Evolutionary conservation across 2,797 vertebrate genomes (phyloP).

Genomic region (Gambusia yucatana): DNA sequence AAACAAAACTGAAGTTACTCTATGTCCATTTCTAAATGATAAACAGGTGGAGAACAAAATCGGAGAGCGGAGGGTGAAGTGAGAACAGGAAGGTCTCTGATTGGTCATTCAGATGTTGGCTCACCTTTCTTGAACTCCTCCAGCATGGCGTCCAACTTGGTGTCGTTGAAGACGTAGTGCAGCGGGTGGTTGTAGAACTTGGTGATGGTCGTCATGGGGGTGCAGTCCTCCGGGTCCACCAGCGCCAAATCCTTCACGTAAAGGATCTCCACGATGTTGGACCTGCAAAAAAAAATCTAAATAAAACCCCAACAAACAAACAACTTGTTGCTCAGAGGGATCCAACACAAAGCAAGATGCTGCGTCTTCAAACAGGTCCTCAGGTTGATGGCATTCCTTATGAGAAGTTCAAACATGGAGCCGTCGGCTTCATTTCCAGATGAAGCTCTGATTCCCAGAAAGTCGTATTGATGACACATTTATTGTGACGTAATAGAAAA

Average conservation of each 20-base stretch:
- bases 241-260: constrained; percentile 91
- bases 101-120: background rate
- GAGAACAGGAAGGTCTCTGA: too few species aligned
- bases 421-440: background rate
- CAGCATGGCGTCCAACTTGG: constrained; percentile 91
- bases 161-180: constrained; percentile 94
- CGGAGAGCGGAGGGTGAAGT: background rate
- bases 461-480: too few species aligned
- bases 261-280: constrained; percentile 92
- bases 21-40: background rate
- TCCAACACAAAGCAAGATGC: background rate
- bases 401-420: constrained; percentile 7
- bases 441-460: too few species aligned
- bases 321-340: background rate
- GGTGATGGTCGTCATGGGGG: constrained; percentile 92
- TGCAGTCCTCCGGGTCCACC: constrained; percentile 91
- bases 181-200: constrained; percentile 94
- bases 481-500: too few species aligned
- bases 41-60: background rate
- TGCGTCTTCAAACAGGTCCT: background rate
- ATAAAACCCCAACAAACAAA: background rate
- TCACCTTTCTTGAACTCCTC: constrained; percentile 92
- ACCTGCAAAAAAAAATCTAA: constrained; percentile 56
- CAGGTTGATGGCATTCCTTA: background rate
- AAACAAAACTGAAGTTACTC: background rate